Conservation (phyloP, 2,113 vertebrate genomes). For the Tetrao urogallus region DNA sequence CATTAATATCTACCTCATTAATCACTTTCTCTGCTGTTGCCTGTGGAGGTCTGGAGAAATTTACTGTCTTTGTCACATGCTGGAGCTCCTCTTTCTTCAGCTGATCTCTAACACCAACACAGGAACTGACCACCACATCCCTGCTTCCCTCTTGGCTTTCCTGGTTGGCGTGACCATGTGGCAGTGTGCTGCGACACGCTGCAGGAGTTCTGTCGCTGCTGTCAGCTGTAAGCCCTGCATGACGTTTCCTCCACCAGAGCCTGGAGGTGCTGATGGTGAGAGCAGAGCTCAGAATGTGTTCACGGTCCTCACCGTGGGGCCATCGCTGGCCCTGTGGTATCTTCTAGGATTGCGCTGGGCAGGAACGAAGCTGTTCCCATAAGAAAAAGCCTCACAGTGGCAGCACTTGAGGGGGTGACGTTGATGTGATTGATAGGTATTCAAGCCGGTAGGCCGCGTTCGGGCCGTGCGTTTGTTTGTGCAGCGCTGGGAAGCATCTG, state of each 20-base stretch:
- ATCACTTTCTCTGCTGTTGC: neutral
- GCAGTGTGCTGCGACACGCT: neutral
- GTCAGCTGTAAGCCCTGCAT: neutral
- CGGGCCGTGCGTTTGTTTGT: neutral
- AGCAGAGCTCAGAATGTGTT: neutral
- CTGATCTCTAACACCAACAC: rapidly evolving
- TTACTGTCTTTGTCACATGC: neutral
- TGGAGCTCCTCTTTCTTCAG: neutral
- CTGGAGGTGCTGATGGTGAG: neutral
- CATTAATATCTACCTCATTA: neutral
- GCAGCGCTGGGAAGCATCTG: neutral
- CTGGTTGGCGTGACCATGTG: rapidly evolving
- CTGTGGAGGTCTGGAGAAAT: neutral
- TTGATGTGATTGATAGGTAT: neutral
- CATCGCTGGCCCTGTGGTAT: neutral
- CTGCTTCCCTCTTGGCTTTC: neutral
- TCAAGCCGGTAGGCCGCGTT: neutral
- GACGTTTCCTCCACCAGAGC: neutral
- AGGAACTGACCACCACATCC: neutral
- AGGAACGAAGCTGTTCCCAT: neutral
- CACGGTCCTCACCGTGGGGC: rapidly evolving
- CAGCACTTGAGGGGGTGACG: neutral
- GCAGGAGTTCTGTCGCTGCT: neutral
- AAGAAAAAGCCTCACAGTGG: neutral
- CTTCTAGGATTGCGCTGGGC: rapidly evolving